Percentiles rank a stretch among this genome's conserved stretches.
These are phyloP conservation scores for Eristalis intricaria DNA, from an alignment of 2,888 invertebrate species.

Conservation along the genomic window DNA sequence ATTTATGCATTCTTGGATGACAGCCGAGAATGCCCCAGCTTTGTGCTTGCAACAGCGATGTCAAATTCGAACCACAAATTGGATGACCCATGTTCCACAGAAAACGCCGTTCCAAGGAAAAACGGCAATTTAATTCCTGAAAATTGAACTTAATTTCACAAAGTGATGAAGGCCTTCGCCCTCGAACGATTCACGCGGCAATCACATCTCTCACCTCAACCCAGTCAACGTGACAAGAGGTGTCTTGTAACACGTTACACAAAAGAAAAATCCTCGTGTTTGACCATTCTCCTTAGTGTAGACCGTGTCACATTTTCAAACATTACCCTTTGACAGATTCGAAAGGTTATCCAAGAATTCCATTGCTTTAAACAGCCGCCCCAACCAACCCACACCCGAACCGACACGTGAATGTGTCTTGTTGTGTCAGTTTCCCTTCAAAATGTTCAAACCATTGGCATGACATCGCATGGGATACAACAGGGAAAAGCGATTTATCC, in stretches of 20 bases:
- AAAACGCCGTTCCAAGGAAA: no score
- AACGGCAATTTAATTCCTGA: no score
- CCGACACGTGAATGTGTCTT: slow-evolving; percentile 37
- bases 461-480: slow-evolving; percentile 4
- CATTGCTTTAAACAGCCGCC: slow-evolving; percentile 1
- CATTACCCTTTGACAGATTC: neutral
- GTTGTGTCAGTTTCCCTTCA: slow-evolving; percentile 52
- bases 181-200: no score
- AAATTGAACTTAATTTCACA: no score
- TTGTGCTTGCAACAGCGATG: no score
- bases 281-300: neutral
- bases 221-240: no score
- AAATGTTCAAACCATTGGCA: slow-evolving; percentile 30
- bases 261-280: neutral
- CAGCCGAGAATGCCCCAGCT: no score
- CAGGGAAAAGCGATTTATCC: slow-evolving; percentile 48
- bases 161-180: no score
- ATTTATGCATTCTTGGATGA: no score
- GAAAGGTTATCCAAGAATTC: slow-evolving; percentile 4
- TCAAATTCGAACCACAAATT: no score
- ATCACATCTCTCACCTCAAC: no score
- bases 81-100: no score
- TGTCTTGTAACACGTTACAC: neutral
- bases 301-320: neutral
- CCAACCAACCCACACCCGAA: neutral